Conservation (phyloP, 2,888 invertebrate genomes). For the Tridacna gigas region DNA sequence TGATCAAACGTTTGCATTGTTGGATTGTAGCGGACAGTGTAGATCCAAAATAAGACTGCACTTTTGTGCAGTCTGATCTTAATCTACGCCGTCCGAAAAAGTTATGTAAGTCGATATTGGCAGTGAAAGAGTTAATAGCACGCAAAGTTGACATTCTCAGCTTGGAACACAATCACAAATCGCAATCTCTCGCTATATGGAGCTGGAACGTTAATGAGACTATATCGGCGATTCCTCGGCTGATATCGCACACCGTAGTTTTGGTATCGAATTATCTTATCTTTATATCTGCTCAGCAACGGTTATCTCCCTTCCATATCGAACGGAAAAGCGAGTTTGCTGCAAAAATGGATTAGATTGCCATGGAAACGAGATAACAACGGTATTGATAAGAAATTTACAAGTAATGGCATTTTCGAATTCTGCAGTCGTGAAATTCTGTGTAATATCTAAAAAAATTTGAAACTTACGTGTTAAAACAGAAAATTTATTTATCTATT, state of each 20-base stretch:
- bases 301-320: conserved; percentile 59
- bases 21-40: too few species aligned
- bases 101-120: not conserved
- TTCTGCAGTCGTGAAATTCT: not conserved
- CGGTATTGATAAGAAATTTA: conserved; percentile 48
- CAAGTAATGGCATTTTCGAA: conserved; percentile 26
- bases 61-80: too few species aligned
- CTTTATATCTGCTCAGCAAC: conserved; percentile 42
- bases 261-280: conserved; percentile 43
- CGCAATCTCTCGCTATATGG: conserved; percentile 28
- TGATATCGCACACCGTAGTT: conserved; percentile 15
- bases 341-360: conserved; percentile 48
- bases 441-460: not conserved
- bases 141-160: conserved; percentile 21
- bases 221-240: conserved; percentile 26
- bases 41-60: too few species aligned
- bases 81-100: too few species aligned
- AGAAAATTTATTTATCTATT: too few species aligned
- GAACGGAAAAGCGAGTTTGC: conserved; percentile 43
- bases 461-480: not conserved
- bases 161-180: not conserved
- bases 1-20: too few species aligned
- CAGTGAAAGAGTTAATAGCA: not conserved
- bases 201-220: conserved; percentile 29
- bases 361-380: conserved; percentile 56